Base-by-base conservation (phyloP, 2,888 invertebrate genomes). In the Melanophora roralis region DNA sequence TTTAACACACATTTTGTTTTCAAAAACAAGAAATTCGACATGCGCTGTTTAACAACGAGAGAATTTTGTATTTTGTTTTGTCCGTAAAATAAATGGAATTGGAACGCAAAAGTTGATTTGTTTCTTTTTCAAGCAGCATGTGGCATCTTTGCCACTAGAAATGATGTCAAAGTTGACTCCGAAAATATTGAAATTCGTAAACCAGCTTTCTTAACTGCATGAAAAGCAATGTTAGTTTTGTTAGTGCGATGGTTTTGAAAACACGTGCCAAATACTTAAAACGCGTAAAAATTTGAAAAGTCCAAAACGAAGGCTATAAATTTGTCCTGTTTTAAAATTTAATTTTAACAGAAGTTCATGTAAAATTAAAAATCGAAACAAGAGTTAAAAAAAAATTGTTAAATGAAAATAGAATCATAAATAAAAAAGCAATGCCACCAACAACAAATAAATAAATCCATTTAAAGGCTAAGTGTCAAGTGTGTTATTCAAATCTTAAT, bases 171-270 rank as follows among this genome's bases (percentile, higher is more conserved):
- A 62, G 47, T 72, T 67, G 19, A 75, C 67, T 72, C 76, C 79
- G 75, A 76, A 80, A 72, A 60, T 14, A 16, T 3, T 14, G 1
- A 59, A 79, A 62, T 71, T 75, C 67, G 71, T 76, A 75, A 47
- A 32, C 47, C 43, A 67, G 55, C 51, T 51, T 64, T 72, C 57
- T 72, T 72, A 16, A 68, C 62, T 55, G 45, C 8, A 32, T 12
- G 19, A 43, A 57, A 62, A 32, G 53, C 6, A 49, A 9, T 49
- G 49, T 21, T 67, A 80, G 79, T 80, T 62, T 76, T 40, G 40
- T 62, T 57, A 55, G 72, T 68, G 62, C 75, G 75, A 62, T 67
- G 75, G 72, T 72, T 75, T 72, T 60, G 62, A 67, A 68, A 72
- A 72, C 79, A 80, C 67, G 79, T 80, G 79, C 34, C 75, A 49